Evolutionary conservation across 2,888 invertebrate genomes (phyloP), one percentile per base, ranked within the genome.

Genomic region (Crossocerus cetratus): DNA sequence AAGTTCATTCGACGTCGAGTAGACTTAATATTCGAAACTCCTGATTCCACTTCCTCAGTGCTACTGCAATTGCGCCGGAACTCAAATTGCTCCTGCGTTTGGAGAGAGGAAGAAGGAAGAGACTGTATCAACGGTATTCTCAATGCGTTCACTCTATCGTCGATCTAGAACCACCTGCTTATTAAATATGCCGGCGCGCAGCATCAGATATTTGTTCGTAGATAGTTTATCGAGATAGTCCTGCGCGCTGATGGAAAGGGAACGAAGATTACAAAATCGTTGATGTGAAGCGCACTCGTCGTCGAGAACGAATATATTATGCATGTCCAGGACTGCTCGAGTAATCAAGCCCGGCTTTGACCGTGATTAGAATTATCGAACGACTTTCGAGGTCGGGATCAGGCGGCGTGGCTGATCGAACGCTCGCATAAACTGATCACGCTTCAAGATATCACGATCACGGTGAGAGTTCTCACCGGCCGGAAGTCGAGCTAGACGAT

Each of bases 351-450:
- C 11, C 8, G 66, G 65, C 66, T 58, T 57, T 73, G 74, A 81
- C 77, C 84, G 84, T 83, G 86, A 71, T 69, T 82, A 70, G 86
- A 87, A 89, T 89, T 76, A 82, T 84, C 84, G 84, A 88, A 85
- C 67, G 75, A 80, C 82, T 86, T 88, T 88, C 86, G 86, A 88
- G 88, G 88, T 88, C 86, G 88, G 78, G 83, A 86, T 86, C 84
- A 83, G 76, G 72, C 58, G 68, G 61, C 64, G 63, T 76, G 65
- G 57, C 54, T 32, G 53, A 72, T 78, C 65, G 42, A 18, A 42
- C 21, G 45, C n/a, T 5, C 63, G 61, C 32, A 32, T 32, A 32
- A 8, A 32, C 20, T 63, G 58, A 65, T 75, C 74, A 76, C 65
- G 32, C 5, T 32, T 32, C 32, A 32, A 4, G 32, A 32, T 32